Base-by-base conservation (phyloP, 2,113 vertebrate genomes). In the Salminus brasiliensis region DNA sequence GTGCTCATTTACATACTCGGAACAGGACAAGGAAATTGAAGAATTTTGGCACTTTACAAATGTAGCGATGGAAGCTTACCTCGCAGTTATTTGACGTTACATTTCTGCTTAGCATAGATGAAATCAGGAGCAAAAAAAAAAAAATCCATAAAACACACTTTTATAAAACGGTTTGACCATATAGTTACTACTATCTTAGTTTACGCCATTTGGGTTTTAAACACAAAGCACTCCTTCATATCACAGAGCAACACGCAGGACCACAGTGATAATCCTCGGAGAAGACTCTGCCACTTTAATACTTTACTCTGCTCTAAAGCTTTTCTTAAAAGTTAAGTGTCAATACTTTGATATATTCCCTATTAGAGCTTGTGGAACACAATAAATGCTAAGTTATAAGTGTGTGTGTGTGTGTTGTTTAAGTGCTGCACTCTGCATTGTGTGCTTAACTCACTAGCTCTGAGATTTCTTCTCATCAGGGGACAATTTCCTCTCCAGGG, bases 181-280 rank as follows among this genome's bases (percentile, higher is more conserved):
- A 84, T 76, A 27, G 6, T 75, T 79, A 82, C 67, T 85, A 70
- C 83, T 60, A 16, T 81, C 47, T 49, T 63, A 74, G 49, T 68
- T 79, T 86, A 86, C 41, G 81, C 88, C 75, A 82, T 84, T 83
- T 87, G 86, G 86, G 79, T 76, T 81, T 82, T 81, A 59, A 78
- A 90, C 90, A 80, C 87, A 91, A 90, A 89, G 89, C 91, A 88
- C 88, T 91, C 93, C 93, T 93, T 95, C 94, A 95, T 93, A 90
- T 92, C 88, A 76, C 27, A 79, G 62, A 52, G 74, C 3, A 34
- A 62, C 47, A 84, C 43, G 59, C 27, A 75, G 66, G 75, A 75
- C 72, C 75, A 81, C 74, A 78, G 71, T 52, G 49, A 52, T 63
- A 6, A 15, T 32, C 55, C 55, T 74, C 36, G 39, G 66, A 34